Evolutionary conservation across 2,113 vertebrate genomes (phyloP), one percentile per base, ranked within the genome.

Genomic region (Anas platyrhynchos): DNA sequence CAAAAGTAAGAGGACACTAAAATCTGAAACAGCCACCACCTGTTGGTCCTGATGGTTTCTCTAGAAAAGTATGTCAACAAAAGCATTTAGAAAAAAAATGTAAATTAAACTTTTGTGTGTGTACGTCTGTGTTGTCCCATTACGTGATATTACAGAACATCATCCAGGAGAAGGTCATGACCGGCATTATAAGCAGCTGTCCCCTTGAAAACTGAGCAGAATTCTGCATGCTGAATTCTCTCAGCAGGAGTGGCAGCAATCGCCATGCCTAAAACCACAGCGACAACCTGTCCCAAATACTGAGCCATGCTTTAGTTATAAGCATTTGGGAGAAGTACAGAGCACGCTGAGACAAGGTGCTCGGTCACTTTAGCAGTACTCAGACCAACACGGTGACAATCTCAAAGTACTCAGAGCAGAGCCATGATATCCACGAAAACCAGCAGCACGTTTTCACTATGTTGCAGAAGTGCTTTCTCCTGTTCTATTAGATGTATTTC

Each of bases 161-260:
- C 20, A 68, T 6, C 25, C 11, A 36, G 17, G 11, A 69, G 22
- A 21, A 69, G 12, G 17, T 5, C 17, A 41, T 29, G 23, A 77
- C 34, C 9, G 36, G 34, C 15, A n/a, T 22, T 21, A 26, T 9
- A 68, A 72, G n/a, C 65, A 82, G 81, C 7, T 41, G n/a, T 4
- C 20, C 13, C 58, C 25, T 69, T 71, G 27, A 71, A 87, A 89
- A 66, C 20, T 16, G 13, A 87, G 69, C 5, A 50, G 36, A 8
- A 29, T 81, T n/a, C 38, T 46, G 21, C 31, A 89, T 11, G 20
- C 4, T 38, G 32, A 77, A 55, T 56, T 84, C 48, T 44, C 10
- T 21, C 46, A 74, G 23, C n/a, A 59, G n/a, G 26, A 74, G 25
- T 31, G 13, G 26, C 56, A 71, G 36, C 0, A 0, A 55, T 0